Conservation (phyloP, 2,888 invertebrate genomes). For the Pelosia muscerda region DNA sequence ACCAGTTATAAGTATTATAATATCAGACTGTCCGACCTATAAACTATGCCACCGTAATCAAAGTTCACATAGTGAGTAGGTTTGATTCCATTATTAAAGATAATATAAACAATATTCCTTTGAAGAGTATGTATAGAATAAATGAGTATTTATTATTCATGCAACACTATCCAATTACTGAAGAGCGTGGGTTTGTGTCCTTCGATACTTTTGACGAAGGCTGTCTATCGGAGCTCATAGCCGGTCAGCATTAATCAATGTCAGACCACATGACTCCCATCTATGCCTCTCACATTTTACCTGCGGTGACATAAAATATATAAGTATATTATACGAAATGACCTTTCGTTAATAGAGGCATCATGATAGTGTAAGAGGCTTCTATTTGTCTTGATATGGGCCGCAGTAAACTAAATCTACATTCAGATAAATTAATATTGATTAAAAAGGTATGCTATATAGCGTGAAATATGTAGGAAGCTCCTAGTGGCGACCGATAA, state of each 20-base stretch:
- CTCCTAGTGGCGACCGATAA: too few relatives aligned
- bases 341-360: constrained; percentile 12
- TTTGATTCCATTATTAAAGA: background rate
- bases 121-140: constrained; percentile 13
- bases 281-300: constrained; percentile 36
- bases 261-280: constrained; percentile 40
- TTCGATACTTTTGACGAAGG: constrained; percentile 58
- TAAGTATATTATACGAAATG: constrained; percentile 26
- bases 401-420: too few relatives aligned
- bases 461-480: too few relatives aligned
- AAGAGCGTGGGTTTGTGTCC: constrained; percentile 21
- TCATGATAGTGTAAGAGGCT: background rate
- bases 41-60: background rate
- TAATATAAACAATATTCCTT: constrained; percentile 17
- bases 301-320: constrained; percentile 37
- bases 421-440: too few relatives aligned
- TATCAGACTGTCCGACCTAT: too few relatives aligned
- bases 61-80: background rate
- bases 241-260: constrained; percentile 61
- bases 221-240: constrained; percentile 54
- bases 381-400: background rate
- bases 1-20: too few relatives aligned
- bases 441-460: too few relatives aligned
- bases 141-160: constrained; percentile 33
- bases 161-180: constrained; percentile 36